A percentile compares a stretch with the other conserved stretches of the same genome.
Evolutionary conservation across 2,113 vertebrate species (phyloP).

Genomic region (Eudyptes chrysolophus): DNA sequence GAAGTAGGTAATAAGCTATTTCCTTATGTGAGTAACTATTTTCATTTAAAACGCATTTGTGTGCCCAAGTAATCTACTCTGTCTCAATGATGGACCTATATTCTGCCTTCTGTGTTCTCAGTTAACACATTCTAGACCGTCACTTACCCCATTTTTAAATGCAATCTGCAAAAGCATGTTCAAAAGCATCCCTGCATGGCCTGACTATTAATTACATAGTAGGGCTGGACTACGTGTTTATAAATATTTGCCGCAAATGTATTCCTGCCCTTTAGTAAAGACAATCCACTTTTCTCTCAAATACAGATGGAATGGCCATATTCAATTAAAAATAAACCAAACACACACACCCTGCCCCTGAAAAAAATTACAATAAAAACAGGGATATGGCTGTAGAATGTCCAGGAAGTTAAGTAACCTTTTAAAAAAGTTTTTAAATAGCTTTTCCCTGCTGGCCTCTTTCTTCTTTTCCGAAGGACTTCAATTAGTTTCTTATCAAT

Average conservation of each 20-base stretch:
- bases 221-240: neutral
- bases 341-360: rapidly evolving
- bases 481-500: neutral
- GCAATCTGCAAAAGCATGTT: neutral
- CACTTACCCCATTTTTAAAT: neutral
- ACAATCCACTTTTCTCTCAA: neutral
- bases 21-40: neutral
- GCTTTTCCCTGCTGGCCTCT: neutral
- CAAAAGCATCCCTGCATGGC: neutral
- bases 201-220: neutral
- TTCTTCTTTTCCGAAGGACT: neutral
- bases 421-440: neutral
- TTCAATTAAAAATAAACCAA: neutral
- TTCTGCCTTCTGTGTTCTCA: neutral
- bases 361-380: neutral
- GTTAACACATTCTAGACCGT: neutral
- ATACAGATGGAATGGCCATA: neutral
- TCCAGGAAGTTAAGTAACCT: neutral
- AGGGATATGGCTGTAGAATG: neutral
- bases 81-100: neutral
- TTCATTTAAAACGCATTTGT: neutral
- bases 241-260: neutral
- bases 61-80: neutral
- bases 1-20: neutral
- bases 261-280: neutral